phyloP scores from a whole-genome alignment of 2,797 vertebrate species.

The Choloepus didactylus region DNA sequence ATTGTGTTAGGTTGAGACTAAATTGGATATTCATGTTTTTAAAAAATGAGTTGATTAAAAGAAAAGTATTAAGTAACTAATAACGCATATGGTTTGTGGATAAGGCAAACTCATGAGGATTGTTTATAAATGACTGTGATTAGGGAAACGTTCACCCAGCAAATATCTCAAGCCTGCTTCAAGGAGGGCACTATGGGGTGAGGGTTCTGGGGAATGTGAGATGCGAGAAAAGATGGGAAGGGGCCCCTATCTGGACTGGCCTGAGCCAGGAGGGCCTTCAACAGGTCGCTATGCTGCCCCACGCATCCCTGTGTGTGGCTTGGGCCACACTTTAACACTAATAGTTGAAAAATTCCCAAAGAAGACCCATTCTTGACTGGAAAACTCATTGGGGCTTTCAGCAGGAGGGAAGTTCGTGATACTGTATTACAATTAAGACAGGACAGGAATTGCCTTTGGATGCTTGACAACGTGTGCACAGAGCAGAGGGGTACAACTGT shows the following conservation, averaged over 20 bases:
- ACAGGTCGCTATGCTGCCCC: background rate
- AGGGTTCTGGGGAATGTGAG: background rate
- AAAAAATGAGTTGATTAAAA: slow-evolving; percentile 37
- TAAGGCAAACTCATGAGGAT: background rate
- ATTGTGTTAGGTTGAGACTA: background rate
- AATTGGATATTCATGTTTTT: slow-evolving; percentile 4
- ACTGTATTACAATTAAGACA: background rate
- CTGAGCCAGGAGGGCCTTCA: background rate
- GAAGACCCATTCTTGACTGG: background rate
- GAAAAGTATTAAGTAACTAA: background rate
- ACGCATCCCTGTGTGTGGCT: background rate
- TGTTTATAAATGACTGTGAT: background rate
- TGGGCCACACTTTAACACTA: background rate
- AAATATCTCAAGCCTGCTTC: background rate
- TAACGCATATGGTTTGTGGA: background rate
- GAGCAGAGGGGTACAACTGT: background rate
- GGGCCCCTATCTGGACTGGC: background rate
- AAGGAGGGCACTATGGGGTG: background rate
- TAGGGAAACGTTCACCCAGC: background rate
- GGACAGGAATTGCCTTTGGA: background rate
- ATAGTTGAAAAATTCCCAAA: background rate
- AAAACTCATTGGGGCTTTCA: background rate
- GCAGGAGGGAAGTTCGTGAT: background rate
- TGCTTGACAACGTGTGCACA: background rate
- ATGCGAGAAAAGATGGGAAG: background rate